A percentile compares a stretch with the other conserved stretches of the same genome.
Conservation (phyloP, 1,140 invertebrate species). For the Drosophila sp. region DNA sequence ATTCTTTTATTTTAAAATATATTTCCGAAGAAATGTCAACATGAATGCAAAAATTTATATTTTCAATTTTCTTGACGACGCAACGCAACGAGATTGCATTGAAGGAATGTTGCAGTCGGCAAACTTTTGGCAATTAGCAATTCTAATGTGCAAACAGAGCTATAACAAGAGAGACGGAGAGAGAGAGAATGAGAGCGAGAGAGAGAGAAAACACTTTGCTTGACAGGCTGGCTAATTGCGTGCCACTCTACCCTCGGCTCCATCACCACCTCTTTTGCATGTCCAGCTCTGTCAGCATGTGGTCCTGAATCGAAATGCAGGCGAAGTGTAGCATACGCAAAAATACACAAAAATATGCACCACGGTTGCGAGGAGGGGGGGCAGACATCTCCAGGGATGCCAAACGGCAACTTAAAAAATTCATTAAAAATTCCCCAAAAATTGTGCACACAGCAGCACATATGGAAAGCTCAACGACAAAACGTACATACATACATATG, state of each 20-base stretch:
- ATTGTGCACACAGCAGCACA: conserved; percentile 41
- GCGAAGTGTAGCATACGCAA: conserved; percentile 42
- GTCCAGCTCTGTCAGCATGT: conserved; percentile 32
- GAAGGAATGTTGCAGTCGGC: conserved; percentile 66
- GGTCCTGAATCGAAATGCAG: conserved; percentile 32
- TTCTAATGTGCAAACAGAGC: conserved; percentile 67
- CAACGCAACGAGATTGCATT: conserved; percentile 52
- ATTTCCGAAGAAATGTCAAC: conserved; percentile 55
- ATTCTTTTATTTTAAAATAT: conserved; percentile 28
- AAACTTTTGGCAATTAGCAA: conserved; percentile 78
- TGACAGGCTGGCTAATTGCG: conserved; percentile 78
- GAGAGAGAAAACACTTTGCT: conserved; percentile 62
- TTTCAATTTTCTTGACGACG: conserved; percentile 48
- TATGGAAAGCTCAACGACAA: conserved; percentile 13
- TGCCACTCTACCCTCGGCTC: conserved; percentile 44
- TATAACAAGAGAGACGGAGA: not conserved
- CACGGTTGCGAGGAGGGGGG: not conserved
- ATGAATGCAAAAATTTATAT: conserved; percentile 48
- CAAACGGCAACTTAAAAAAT: conserved; percentile 63
- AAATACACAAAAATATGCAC: conserved; percentile 63
- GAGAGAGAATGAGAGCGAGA: not conserved
- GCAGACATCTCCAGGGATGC: conserved; percentile 51
- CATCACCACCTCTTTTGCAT: not conserved
- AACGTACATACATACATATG: not conserved
- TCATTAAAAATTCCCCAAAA: conserved; percentile 68